phyloP scores from a whole-genome alignment of 2,888 invertebrate genomes.

The Cerceris rybyensis region DNA sequence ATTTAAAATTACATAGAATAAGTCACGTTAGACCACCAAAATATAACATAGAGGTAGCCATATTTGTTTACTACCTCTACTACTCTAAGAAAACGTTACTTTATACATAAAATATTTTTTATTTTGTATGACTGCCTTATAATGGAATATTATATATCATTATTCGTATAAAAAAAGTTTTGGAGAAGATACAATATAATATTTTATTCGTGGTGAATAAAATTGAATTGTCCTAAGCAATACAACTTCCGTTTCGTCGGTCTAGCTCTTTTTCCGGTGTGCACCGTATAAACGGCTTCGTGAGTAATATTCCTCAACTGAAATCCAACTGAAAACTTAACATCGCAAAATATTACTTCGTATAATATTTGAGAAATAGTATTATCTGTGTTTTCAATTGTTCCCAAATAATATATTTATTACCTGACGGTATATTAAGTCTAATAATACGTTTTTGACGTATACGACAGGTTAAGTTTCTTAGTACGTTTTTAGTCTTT shows the following conservation, averaged over 20 bases:
- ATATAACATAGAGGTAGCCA: constrained; percentile 49
- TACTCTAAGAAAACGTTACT: constrained; percentile 30
- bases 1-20: background rate
- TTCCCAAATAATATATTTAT: constrained; percentile 21
- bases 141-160: background rate
- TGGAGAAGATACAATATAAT: background rate
- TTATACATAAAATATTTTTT: constrained; percentile 12
- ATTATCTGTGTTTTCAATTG: constrained; percentile 1
- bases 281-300: constrained; percentile 66
- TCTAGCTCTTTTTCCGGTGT: constrained; percentile 72
- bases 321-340: constrained; percentile 59
- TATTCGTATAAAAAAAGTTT: constrained; percentile 2
- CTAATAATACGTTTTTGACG: constrained; percentile 31
- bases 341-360: constrained; percentile 39
- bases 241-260: constrained; percentile 55
- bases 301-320: constrained; percentile 61
- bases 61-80: constrained; percentile 53
- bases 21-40: background rate
- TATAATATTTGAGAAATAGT: constrained; percentile 5
- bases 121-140: background rate
- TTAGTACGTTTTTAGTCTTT: background rate
- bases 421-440: constrained; percentile 8
- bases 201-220: background rate
- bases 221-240: background rate
- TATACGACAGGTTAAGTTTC: constrained; percentile 40